Evolutionary conservation across 2,888 invertebrate species (phyloP), one percentile per base, ranked within the genome.

Genomic region (Ichneumoninae sp.): DNA sequence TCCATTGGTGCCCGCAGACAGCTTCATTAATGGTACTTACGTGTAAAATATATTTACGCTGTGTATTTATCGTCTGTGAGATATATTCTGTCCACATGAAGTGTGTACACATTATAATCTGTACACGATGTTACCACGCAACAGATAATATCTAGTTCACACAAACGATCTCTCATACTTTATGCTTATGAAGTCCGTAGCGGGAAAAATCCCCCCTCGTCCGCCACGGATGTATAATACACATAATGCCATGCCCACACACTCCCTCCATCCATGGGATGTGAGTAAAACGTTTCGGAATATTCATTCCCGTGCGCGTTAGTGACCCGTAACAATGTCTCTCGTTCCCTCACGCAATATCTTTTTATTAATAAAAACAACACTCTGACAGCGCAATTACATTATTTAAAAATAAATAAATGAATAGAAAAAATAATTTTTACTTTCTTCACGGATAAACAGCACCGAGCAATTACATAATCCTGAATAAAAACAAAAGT

Each of bases 81-180:
- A 84, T 70, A 79, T 68, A 81, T 81, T 78, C 74, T 81, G 78
- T 81, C 81, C 81, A 81, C 80, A 75, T 84, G 74, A 40, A 84
- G 60, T 75, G 74, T 81, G 78, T 74, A 84, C 84, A 81, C 78
- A 84, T 84, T 81, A 74, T 84, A 81, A 84, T 60, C 62, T 66
- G 74, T 78, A 84, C 78, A 81, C 74, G 78, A 74, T 81, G 74
- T 81, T 84, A 81, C 72, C 84, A 81, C 81, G 84, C 81, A 78
- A 84, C 65, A 81, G 81, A 84, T 84, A 84, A 74, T 81, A 84
- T 84, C 84, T 81, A 84, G 84, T 78, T 81, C 74, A 84, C 77
- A 84, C 84, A 84, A 84, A 79, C 80, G 77, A 79, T 79, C 83
- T 79, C 83, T 19, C 62, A 77, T 77, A 26, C 44, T 76, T 71